Percentiles rank a stretch among this genome's conserved stretches.
Conservation (phyloP, 2,113 vertebrate genomes). For the Ageneiosus marmoratus region DNA sequence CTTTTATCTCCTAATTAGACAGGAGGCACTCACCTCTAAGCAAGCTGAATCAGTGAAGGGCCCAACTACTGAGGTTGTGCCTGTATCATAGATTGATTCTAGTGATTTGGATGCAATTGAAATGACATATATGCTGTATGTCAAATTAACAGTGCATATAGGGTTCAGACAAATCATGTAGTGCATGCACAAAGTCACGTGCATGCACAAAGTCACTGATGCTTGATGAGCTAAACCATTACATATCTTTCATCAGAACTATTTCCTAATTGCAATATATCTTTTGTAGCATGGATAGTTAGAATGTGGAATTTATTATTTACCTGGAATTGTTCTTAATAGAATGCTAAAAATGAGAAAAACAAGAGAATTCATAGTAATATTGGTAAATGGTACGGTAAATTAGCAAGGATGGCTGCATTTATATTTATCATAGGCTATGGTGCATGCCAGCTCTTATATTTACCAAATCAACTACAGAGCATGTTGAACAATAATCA, state of each 20-base stretch:
- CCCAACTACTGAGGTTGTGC: conserved; percentile 63
- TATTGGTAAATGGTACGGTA: no score
- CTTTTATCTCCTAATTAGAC: conserved; percentile 85
- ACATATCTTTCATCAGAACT: background rate
- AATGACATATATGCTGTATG: background rate
- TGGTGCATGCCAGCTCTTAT: background rate
- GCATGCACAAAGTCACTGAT: background rate
- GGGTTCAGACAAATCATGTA: background rate
- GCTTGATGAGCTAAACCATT: background rate
- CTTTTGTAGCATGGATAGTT: background rate
- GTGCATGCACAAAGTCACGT: background rate
- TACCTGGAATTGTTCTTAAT: background rate
- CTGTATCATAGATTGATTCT: conserved; percentile 5
- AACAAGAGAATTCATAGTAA: background rate
- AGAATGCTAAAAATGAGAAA: background rate
- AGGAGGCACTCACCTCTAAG: conserved; percentile 72
- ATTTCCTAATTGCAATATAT: background rate
- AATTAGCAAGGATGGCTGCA: background rate
- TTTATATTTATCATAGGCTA: background rate
- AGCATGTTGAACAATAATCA: background rate
- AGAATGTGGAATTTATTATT: background rate
- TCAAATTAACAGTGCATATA: background rate
- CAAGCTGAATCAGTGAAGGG: conserved; percentile 65
- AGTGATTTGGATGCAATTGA: background rate
- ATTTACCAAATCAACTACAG: conserved; percentile 1